These are phyloP conservation scores for Saturnia pavonia DNA, from an alignment of 2,888 invertebrate genomes.

Conservation along the genomic window DNA sequence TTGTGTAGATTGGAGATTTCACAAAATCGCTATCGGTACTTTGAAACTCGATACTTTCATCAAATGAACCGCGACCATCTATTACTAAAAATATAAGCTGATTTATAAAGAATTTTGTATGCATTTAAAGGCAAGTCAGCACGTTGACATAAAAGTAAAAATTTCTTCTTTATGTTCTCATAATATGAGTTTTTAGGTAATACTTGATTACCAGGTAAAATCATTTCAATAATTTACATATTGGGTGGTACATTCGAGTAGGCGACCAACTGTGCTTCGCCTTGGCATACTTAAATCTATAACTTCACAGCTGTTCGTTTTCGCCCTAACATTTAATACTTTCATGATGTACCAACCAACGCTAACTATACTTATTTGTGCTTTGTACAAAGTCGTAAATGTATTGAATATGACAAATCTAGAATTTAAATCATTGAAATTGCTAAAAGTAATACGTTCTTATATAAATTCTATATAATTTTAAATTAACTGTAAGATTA, in stretches of 20 bases:
- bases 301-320: constrained; percentile 49
- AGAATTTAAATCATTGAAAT: not conserved
- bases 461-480: not conserved
- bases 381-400: not conserved
- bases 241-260: constrained; percentile 29
- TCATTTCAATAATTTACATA: not conserved
- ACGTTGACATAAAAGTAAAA: too few relatives aligned
- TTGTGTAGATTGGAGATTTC: not conserved
- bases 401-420: not conserved
- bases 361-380: not conserved
- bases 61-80: not conserved
- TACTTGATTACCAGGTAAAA: not conserved
- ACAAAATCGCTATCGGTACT: not conserved
- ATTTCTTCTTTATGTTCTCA: not conserved
- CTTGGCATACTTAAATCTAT: constrained; percentile 50
- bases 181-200: not conserved
- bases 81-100: too few relatives aligned
- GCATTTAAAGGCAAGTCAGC: too few relatives aligned
- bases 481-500: not conserved
- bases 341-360: constrained; percentile 18
- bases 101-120: too few relatives aligned
- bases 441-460: not conserved
- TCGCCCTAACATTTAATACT: constrained; percentile 31
- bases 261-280: constrained; percentile 39
- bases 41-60: not conserved